These are phyloP conservation scores for Asarcornis scutulata DNA, from an alignment of 2,113 vertebrate species.

Conservation along the genomic window DNA sequence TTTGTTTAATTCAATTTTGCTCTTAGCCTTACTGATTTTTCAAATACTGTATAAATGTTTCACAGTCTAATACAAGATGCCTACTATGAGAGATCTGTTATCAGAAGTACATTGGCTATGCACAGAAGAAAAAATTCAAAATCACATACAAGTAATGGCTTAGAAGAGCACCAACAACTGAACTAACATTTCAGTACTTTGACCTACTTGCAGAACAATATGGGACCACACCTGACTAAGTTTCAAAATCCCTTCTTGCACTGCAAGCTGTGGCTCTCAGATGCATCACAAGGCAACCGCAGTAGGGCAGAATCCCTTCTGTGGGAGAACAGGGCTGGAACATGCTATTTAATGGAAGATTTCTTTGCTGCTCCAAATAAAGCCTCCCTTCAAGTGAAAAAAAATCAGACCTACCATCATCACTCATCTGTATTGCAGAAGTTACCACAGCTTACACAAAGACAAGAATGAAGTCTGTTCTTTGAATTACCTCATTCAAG, in stretches of 20 bases:
- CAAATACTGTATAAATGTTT: neutral
- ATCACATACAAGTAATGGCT: neutral
- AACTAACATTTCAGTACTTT: neutral
- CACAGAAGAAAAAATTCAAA: neutral
- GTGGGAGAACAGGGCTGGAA: neutral
- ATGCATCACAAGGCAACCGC: neutral
- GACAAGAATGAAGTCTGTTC: neutral
- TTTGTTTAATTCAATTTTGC: neutral
- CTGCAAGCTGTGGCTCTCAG: neutral
- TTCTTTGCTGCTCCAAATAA: neutral
- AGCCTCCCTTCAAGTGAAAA: neutral
- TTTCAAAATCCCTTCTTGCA: neutral
- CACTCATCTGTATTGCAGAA: neutral
- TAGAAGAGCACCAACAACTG: neutral
- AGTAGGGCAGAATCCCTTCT: neutral
- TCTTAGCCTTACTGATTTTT: neutral
- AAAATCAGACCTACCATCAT: neutral
- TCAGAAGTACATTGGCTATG: fast-evolving
- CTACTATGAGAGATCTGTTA: neutral
- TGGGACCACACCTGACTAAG: neutral
- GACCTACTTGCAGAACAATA: neutral
- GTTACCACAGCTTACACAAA: neutral
- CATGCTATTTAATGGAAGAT: neutral
- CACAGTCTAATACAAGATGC: neutral
- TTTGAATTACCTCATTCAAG: neutral